Base-by-base conservation (phyloP, 2,797 vertebrate species). In the Gobio occitaniae region DNA sequence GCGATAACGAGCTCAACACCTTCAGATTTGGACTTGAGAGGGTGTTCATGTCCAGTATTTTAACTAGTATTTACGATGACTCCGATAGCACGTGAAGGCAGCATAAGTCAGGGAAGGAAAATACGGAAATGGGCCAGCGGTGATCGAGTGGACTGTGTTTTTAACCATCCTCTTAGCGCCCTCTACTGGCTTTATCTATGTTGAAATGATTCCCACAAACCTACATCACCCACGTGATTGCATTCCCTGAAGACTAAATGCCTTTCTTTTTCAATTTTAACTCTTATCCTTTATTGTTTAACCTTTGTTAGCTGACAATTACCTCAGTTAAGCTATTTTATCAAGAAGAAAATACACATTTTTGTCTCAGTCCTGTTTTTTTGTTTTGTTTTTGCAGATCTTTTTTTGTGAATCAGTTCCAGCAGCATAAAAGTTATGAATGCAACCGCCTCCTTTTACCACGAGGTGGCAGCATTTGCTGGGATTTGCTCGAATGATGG, bases 401-500 rank as follows among this genome's bases (percentile, higher is more conserved):
- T 3, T 54, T 56, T 50, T 65, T 50, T 52, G 50, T 52, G 4
- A 52, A 52, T 50, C 48, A 29, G 12, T 29, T 61, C 6, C 52
- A 59, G 56, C 13, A 11, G 38, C 52, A 29, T 9, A 76, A 77
- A n/a, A 47, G 17, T 29, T 48, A 10, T 15, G 15, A n/a, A 38
- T 9, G 66, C 48, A 61, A 38, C 66, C 6, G 1, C 52, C 41
- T 0, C 6, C 8, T 13, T 52, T 54, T 8, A 48, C 66, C 87
- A 74, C 78, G 13, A 79, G 87, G 61, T 82, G 85, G 82, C 66
- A 54, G 82, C 41, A 75, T 21, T 52, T 32, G 32, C 11, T 54
- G 0, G 10, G 32, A 10, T 65, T 80, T 11, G 17, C 38, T 2
- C 3, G 8, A 32, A 52, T 6, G 32, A 52, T 3, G 32, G 11